These are phyloP conservation scores for Myotis davidii DNA, from an alignment of 2,113 vertebrate species.

Conservation along the genomic window DNA sequence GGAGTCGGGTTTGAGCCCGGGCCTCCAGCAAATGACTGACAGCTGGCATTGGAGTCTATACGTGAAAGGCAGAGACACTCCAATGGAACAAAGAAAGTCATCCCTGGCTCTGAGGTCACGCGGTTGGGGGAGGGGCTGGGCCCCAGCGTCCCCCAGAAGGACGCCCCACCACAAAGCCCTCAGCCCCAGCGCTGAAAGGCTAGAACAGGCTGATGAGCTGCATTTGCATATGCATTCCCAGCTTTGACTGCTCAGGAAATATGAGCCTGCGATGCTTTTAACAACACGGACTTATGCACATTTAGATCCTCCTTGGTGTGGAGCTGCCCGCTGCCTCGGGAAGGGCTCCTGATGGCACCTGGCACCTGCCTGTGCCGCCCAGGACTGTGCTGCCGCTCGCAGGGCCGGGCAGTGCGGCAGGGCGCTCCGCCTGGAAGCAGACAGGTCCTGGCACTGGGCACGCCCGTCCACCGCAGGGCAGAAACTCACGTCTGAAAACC, in stretches of 20 bases:
- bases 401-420: too few relatives aligned
- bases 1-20: too few relatives aligned
- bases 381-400: too few relatives aligned
- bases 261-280: background rate
- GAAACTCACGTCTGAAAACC: background rate
- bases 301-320: background rate
- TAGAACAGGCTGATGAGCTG: background rate
- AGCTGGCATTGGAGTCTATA: rapidly evolving
- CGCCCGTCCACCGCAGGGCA: too few relatives aligned
- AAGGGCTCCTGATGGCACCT: background rate
- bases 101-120: background rate
- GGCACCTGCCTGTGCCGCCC: too few relatives aligned
- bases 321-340: background rate
- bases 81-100: background rate
- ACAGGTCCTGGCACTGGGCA: rapidly evolving
- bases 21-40: background rate
- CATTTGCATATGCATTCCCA: constrained; percentile 22
- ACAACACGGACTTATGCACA: background rate
- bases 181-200: background rate
- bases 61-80: background rate
- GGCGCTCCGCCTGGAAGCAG: too few relatives aligned
- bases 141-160: rapidly evolving
- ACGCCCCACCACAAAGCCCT: background rate
- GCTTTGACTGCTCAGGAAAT: constrained; percentile 19
- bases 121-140: rapidly evolving